These are phyloP conservation scores for Eilema griseolum DNA, from an alignment of 2,888 invertebrate species.

Conservation along the genomic window DNA sequence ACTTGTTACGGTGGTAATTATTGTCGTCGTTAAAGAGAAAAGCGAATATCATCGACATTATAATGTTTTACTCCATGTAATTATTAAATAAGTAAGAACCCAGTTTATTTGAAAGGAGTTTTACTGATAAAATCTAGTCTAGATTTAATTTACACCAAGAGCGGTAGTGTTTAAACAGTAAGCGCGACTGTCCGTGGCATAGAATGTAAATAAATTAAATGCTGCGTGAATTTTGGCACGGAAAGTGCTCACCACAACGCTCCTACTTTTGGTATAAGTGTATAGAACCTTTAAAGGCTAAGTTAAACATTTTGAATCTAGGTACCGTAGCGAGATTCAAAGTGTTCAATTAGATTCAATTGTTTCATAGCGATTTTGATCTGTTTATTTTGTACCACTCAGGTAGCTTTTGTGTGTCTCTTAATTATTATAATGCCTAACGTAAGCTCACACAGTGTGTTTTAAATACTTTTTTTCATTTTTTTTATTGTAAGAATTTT, in stretches of 20 bases:
- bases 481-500: too few species aligned
- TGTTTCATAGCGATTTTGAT: not conserved
- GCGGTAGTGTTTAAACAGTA: not conserved
- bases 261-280: not conserved
- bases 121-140: not conserved
- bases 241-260: not conserved
- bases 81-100: too few species aligned
- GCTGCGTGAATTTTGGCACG: not conserved
- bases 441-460: too few species aligned
- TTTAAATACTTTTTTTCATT: not conserved
- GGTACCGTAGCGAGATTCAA: too few species aligned
- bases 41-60: too few species aligned
- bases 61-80: too few species aligned
- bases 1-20: too few species aligned
- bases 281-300: not conserved
- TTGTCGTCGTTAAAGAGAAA: too few species aligned
- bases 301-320: not conserved
- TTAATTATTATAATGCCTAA: not conserved
- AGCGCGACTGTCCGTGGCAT: not conserved
- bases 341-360: not conserved
- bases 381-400: too few species aligned
- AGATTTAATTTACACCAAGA: not conserved
- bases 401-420: too few species aligned
- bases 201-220: conserved; percentile 4
- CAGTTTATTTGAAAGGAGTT: too few species aligned